Evolutionary conservation across 2,113 vertebrate genomes (phyloP).

Genomic region (Salminus brasiliensis): DNA sequence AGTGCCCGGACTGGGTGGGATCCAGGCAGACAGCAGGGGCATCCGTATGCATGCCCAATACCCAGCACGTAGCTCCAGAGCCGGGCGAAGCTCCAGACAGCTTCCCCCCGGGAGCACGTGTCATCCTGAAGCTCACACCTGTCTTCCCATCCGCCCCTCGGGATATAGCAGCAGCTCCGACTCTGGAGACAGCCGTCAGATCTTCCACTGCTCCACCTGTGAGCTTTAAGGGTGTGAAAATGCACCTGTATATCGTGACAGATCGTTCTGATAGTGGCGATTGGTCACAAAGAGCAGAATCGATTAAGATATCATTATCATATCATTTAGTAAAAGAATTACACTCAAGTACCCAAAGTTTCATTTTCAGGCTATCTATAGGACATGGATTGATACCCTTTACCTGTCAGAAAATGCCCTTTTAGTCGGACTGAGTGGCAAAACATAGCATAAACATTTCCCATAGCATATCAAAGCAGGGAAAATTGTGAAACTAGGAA

Average conservation of each 20-base stretch:
- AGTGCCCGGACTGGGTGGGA: constrained; percentile 35
- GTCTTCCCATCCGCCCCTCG: constrained; percentile 37
- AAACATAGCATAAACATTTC: too few relatives aligned
- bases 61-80: constrained; percentile 34
- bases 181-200: constrained; percentile 16
- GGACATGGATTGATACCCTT: too few relatives aligned
- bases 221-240: neutral
- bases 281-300: neutral
- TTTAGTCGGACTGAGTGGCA: too few relatives aligned
- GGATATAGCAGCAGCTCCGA: neutral
- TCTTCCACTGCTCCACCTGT: neutral
- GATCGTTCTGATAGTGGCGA: neutral
- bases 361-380: too few relatives aligned
- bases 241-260: neutral
- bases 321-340: too few relatives aligned
- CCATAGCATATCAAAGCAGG: too few relatives aligned
- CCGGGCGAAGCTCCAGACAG: constrained; percentile 47
- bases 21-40: constrained; percentile 48
- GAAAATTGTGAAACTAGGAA: too few relatives aligned
- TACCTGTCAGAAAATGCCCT: too few relatives aligned
- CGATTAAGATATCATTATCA: neutral
- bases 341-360: too few relatives aligned
- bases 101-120: neutral
- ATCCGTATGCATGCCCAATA: constrained; percentile 49
- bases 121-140: constrained; percentile 47